These are phyloP conservation scores for Sciurus vulgaris DNA, from an alignment of 2,797 vertebrate species.

Conservation along the genomic window DNA sequence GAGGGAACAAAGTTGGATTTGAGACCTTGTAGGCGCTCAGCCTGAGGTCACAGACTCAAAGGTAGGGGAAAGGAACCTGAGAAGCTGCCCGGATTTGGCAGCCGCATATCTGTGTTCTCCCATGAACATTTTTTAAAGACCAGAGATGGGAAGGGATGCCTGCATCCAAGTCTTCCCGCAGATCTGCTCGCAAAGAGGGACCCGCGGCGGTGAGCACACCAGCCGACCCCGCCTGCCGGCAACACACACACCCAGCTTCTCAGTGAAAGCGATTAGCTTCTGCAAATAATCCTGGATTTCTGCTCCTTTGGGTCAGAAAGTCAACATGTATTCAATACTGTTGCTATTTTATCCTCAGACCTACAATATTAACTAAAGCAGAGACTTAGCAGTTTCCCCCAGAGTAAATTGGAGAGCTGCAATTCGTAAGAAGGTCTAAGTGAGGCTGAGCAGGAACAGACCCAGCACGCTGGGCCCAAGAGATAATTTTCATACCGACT, in stretches of 20 bases:
- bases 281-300: slow-evolving; percentile 74
- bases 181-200: background rate
- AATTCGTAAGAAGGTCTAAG: background rate
- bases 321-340: slow-evolving; percentile 68
- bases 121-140: background rate
- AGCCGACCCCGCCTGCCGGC: background rate
- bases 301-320: slow-evolving; percentile 73
- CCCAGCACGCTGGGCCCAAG: rapidly evolving
- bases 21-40: background rate
- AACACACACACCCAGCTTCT: background rate
- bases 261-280: slow-evolving; percentile 58
- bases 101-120: background rate
- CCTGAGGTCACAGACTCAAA: background rate
- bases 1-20: background rate
- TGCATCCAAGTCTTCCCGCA: background rate
- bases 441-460: background rate
- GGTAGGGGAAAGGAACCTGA: background rate
- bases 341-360: slow-evolving; percentile 58
- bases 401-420: slow-evolving; percentile 5
- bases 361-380: slow-evolving; percentile 68
- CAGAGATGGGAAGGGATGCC: background rate
- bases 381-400: slow-evolving; percentile 48
- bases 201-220: background rate
- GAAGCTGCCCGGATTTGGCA: background rate
- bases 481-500: background rate